Conservation (phyloP, 2,113 vertebrate species). For the Barnardius zonarius region DNA sequence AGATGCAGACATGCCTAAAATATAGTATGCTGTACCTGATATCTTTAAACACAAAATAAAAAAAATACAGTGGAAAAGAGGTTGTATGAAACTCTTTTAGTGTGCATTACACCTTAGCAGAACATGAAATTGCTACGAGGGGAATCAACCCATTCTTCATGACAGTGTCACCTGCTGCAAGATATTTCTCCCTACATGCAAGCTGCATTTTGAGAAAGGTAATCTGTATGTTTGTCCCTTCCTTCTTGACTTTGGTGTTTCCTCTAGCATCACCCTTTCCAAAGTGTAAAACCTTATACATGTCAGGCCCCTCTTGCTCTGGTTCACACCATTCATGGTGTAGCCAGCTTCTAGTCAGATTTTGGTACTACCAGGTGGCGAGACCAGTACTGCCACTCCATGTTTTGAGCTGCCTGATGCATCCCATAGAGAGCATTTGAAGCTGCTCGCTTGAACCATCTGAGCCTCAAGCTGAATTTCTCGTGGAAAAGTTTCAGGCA, state of each 20-base stretch:
- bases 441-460: not conserved
- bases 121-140: not conserved
- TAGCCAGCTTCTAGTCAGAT: not conserved
- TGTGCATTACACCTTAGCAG: not conserved
- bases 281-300: accelerated
- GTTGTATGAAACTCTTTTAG: not conserved
- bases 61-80: not conserved
- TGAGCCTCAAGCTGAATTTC: not conserved
- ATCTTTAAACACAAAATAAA: not conserved
- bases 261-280: not conserved
- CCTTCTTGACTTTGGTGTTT: not conserved
- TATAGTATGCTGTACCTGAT: not conserved
- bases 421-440: not conserved
- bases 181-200: not conserved
- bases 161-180: not conserved
- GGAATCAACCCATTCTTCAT: not conserved
- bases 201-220: not conserved
- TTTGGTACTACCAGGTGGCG: not conserved
- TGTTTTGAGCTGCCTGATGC: not conserved
- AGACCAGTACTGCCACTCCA: not conserved
- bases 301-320: not conserved
- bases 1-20: not conserved
- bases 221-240: not conserved
- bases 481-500: not conserved
- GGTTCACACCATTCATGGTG: not conserved